These are phyloP conservation scores for Rhizomys pruinosus DNA, from an alignment of 2,113 vertebrate genomes.

Conservation along the genomic window DNA sequence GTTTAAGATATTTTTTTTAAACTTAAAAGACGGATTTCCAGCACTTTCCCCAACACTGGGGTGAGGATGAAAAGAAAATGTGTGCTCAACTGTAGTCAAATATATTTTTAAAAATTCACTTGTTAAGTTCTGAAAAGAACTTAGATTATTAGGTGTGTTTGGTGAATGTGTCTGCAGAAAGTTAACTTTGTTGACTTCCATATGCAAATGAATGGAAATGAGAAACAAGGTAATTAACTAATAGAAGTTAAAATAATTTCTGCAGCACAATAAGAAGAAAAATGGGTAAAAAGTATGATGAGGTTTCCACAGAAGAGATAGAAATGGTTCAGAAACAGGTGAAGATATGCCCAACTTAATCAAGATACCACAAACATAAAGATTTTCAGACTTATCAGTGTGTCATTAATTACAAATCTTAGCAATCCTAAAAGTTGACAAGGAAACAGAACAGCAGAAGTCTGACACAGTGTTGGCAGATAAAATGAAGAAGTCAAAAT, in stretches of 20 bases:
- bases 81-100: slow-evolving; percentile 28
- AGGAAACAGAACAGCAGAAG: neutral
- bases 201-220: neutral
- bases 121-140: slow-evolving; percentile 49
- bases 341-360: neutral
- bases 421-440: neutral
- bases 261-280: neutral
- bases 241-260: slow-evolving; percentile 33
- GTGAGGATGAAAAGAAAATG: slow-evolving; percentile 56
- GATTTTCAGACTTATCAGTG: neutral
- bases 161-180: slow-evolving; percentile 23
- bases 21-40: slow-evolving; percentile 53
- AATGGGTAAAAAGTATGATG: neutral
- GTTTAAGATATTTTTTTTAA: slow-evolving; percentile 65
- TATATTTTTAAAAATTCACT: slow-evolving; percentile 14
- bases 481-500: neutral
- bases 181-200: neutral
- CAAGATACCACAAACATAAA: neutral
- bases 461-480: neutral
- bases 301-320: neutral
- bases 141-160: slow-evolving; percentile 42
- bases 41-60: slow-evolving; percentile 28
- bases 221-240: slow-evolving; percentile 30
- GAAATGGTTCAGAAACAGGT: neutral
- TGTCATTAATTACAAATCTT: slow-evolving; percentile 33